A percentile compares a stretch with the other conserved stretches of the same genome.
Conservation (phyloP, 2,113 vertebrate genomes). For the Oreamnos americanus region DNA sequence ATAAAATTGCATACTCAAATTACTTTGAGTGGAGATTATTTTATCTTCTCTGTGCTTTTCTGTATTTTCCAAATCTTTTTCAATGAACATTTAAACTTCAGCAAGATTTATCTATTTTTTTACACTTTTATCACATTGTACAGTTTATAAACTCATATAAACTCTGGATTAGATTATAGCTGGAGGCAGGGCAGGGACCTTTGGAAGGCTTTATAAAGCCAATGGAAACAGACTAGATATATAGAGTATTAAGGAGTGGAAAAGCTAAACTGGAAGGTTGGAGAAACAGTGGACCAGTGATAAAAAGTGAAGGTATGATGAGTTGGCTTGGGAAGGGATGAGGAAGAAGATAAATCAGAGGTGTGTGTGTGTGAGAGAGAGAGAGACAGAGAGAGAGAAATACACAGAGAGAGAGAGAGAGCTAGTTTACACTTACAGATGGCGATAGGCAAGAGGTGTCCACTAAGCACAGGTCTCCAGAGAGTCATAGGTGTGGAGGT, state of each 20-base stretch:
- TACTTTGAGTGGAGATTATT: neutral
- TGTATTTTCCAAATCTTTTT: conserved; percentile 17
- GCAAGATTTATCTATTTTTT: neutral
- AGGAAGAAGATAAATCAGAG: neutral
- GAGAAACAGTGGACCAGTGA: neutral
- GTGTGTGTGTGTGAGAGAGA: neutral
- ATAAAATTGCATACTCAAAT: neutral
- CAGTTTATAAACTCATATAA: neutral
- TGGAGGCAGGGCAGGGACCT: neutral
- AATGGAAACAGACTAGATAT: neutral
- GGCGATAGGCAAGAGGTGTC: neutral
- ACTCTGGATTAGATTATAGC: neutral
- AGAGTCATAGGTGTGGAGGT: neutral
- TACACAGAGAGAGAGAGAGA: neutral
- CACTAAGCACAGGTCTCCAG: neutral
- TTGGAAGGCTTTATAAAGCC: neutral
- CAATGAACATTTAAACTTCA: neutral
- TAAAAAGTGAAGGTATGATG: neutral
- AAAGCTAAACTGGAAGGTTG: neutral
- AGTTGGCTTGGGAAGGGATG: neutral
- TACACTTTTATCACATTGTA: neutral
- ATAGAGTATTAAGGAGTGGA: neutral
- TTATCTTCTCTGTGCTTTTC: conserved; percentile 8
- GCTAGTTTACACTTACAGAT: neutral
- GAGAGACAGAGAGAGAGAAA: neutral